A percentile compares a stretch with the other conserved stretches of the same genome.
phyloP scores from a whole-genome alignment of 2,888 invertebrate species.

The Xestia sexstrigata region DNA sequence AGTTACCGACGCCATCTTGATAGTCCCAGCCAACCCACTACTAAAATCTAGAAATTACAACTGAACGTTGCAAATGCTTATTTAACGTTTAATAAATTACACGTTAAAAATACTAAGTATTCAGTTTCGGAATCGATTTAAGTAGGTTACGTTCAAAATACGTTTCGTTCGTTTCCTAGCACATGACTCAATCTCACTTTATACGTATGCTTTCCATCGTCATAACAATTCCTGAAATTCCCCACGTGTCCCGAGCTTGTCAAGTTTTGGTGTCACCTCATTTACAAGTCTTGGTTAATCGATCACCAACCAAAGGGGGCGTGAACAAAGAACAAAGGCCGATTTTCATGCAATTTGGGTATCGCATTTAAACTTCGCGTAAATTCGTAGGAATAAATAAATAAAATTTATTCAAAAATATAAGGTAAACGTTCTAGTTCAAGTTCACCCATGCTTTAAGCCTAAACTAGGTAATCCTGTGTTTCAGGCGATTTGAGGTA shows the following conservation, averaged over 20 bases:
- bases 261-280: slow-evolving; percentile 71
- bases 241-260: slow-evolving; percentile 48
- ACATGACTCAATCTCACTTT: slow-evolving; percentile 61
- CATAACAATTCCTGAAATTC: slow-evolving; percentile 57
- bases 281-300: slow-evolving; percentile 53
- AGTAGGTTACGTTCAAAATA: slow-evolving; percentile 57
- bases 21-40: slow-evolving; percentile 29
- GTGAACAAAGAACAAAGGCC: background rate
- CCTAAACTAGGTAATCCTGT: no score
- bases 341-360: background rate
- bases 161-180: slow-evolving; percentile 57
- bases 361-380: background rate
- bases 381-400: no score
- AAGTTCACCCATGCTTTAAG: no score
- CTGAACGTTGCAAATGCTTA: slow-evolving; percentile 54
- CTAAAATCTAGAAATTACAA: slow-evolving; percentile 28
- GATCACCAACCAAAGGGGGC: slow-evolving; percentile 15
- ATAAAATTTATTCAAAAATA: no score
- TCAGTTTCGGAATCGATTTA: slow-evolving; percentile 41
- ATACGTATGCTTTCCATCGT: slow-evolving; percentile 42
- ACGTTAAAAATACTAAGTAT: slow-evolving; percentile 47
- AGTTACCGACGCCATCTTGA: slow-evolving; percentile 14
- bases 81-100: slow-evolving; percentile 62
- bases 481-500: no score
- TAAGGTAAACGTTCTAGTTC: no score